These are phyloP conservation scores for Syngnathus scovelli DNA, from an alignment of 2,113 vertebrate genomes.

Conservation along the genomic window DNA sequence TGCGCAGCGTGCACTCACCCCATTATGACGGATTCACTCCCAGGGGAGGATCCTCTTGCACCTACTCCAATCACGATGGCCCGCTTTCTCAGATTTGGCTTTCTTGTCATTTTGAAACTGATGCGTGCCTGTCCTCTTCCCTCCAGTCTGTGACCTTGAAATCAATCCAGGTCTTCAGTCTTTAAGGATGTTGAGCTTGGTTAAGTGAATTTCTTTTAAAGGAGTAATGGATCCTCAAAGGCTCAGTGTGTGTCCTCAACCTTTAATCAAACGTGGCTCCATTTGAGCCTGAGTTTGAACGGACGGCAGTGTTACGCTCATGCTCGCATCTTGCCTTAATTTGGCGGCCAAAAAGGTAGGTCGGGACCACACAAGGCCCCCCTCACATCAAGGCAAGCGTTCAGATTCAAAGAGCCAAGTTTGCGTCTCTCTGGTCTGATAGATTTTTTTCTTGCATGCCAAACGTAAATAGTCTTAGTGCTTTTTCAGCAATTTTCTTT, in stretches of 20 bases:
- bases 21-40: slow-evolving; percentile 23
- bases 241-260: not conserved
- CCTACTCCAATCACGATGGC: slow-evolving; percentile 19
- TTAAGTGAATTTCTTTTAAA: slow-evolving; percentile 8
- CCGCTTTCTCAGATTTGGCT: slow-evolving; percentile 11
- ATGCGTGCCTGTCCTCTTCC: slow-evolving; percentile 11
- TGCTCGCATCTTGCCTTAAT: not conserved
- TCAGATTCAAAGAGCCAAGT: not conserved
- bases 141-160: slow-evolving; percentile 13
- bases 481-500: not conserved
- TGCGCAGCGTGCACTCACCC: slow-evolving; percentile 31
- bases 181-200: slow-evolving; percentile 10
- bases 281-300: not conserved
- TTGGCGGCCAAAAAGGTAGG: not conserved
- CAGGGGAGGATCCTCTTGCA: slow-evolving; percentile 45
- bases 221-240: slow-evolving; percentile 6
- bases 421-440: not conserved
- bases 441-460: slow-evolving; percentile 6
- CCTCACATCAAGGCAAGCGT: not conserved
- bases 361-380: not conserved
- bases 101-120: slow-evolving; percentile 20
- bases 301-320: not conserved
- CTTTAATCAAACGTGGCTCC: slow-evolving; percentile 3
- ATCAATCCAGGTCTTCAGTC: slow-evolving; percentile 11
- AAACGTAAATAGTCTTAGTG: not conserved